phyloP scores from a whole-genome alignment of 1,140 invertebrate species.

The Littorina saxatilis region DNA sequence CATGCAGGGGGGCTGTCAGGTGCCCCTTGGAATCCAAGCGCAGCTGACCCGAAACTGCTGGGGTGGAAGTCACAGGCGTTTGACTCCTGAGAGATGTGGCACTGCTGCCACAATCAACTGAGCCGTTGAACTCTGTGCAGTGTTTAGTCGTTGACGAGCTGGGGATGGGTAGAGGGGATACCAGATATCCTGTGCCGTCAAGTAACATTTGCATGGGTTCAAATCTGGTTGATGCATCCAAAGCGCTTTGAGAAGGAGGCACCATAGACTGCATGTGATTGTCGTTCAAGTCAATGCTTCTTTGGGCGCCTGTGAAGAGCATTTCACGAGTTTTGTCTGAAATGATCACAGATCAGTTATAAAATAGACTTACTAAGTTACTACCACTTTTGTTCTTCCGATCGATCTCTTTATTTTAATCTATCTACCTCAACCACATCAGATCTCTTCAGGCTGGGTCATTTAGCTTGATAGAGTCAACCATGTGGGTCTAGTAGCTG shows the following conservation, averaged over 20 bases:
- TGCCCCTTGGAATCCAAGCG: no score
- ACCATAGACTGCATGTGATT: neutral
- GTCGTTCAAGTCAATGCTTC: neutral
- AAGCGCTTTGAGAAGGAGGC: neutral
- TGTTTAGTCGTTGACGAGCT: neutral
- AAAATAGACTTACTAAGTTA: no score
- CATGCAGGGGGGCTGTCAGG: no score
- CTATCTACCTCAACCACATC: no score
- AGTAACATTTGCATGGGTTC: neutral
- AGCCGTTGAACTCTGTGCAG: neutral
- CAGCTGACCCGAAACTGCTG: no score
- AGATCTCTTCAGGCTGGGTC: no score
- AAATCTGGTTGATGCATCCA: neutral
- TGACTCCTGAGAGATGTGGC: neutral
- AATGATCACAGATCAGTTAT: no score
- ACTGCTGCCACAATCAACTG: neutral
- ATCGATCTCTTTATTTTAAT: no score
- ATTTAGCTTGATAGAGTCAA: no score
- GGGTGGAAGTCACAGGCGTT: neutral
- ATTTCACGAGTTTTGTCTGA: conserved; percentile 4
- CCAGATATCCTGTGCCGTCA: neutral
- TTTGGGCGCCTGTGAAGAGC: neutral
- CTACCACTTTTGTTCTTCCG: no score
- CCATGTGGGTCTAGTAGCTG: no score
- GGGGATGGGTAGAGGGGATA: neutral